Conservation (phyloP, 2,797 vertebrate species). For the Phrynocephalus forsythii region DNA sequence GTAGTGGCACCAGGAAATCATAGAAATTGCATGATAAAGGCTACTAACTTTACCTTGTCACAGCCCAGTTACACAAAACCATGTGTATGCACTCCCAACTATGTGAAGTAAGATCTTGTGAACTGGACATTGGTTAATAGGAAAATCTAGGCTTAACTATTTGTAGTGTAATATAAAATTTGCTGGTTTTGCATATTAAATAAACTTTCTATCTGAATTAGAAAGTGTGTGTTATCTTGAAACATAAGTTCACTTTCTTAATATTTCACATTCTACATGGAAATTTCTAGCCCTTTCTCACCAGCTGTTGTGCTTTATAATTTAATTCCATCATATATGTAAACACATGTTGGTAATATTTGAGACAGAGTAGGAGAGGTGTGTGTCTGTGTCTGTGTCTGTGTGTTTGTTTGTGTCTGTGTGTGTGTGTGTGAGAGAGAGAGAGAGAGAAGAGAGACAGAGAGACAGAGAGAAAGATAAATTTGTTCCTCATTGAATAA, state of each 20-base stretch:
- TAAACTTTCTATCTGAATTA: neutral
- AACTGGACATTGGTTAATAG: neutral
- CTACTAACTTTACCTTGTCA: neutral
- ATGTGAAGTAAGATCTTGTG: neutral
- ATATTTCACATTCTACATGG: neutral
- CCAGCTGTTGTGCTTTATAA: constrained; percentile 8
- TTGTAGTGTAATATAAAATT: neutral
- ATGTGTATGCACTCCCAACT: neutral
- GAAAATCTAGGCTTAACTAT: neutral
- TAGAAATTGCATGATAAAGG: neutral
- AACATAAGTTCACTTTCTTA: neutral
- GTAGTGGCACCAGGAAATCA: neutral
- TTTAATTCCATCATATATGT: constrained; percentile 2
- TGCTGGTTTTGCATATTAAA: neutral
- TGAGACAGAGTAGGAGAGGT: neutral
- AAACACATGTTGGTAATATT: fast-evolving
- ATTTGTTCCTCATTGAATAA: constrained; percentile 16
- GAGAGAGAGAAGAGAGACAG: neutral
- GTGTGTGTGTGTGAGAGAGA: neutral
- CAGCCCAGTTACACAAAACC: neutral
- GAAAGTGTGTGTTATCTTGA: neutral
- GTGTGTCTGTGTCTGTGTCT: no score
- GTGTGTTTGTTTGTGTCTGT: neutral
- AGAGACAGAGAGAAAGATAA: no score
- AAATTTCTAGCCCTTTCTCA: constrained; percentile 30